Evolutionary conservation across 2,888 invertebrate species (phyloP).

Genomic region (Adela reaumurella): DNA sequence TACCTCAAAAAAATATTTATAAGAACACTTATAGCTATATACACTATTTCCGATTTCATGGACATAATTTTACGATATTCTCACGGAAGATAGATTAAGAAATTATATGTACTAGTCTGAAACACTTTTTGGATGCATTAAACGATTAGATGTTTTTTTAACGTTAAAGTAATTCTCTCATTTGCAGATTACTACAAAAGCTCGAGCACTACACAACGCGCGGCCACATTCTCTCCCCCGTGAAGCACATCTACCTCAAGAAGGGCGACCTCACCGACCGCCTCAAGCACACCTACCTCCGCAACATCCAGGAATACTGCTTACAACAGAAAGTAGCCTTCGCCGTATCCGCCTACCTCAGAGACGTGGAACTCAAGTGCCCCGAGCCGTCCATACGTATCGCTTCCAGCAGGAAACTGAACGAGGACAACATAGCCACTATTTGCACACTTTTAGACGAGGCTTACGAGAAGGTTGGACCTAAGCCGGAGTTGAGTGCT

Average conservation of each 20-base stretch:
- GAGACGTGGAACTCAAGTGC: slow-evolving; percentile 60
- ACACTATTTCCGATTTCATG: no score
- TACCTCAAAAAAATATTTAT: no score
- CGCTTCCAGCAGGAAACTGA: slow-evolving; percentile 63
- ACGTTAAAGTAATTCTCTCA: no score
- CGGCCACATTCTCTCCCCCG: slow-evolving; percentile 65
- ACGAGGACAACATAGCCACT: slow-evolving; percentile 56
- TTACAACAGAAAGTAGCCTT: slow-evolving; percentile 66
- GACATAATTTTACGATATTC: no score
- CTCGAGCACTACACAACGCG: slow-evolving; percentile 47
- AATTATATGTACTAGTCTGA: no score
- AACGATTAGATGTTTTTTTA: no score
- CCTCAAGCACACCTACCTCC: slow-evolving; percentile 53
- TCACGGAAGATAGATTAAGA: no score
- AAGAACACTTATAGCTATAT: no score
- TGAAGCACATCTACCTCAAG: slow-evolving; percentile 70
- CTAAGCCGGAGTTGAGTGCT: slow-evolving; percentile 26
- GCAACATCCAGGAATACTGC: slow-evolving; percentile 62
- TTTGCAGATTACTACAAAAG: no score
- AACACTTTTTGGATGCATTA: no score
- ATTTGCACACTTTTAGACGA: slow-evolving; percentile 34
- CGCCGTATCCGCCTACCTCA: slow-evolving; percentile 65
- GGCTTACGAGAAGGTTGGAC: slow-evolving; percentile 37
- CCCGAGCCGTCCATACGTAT: slow-evolving; percentile 72
- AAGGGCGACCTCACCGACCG: slow-evolving; percentile 38